Base-by-base conservation (phyloP, 2,888 invertebrate genomes). In the Tenthredo amoena region DNA sequence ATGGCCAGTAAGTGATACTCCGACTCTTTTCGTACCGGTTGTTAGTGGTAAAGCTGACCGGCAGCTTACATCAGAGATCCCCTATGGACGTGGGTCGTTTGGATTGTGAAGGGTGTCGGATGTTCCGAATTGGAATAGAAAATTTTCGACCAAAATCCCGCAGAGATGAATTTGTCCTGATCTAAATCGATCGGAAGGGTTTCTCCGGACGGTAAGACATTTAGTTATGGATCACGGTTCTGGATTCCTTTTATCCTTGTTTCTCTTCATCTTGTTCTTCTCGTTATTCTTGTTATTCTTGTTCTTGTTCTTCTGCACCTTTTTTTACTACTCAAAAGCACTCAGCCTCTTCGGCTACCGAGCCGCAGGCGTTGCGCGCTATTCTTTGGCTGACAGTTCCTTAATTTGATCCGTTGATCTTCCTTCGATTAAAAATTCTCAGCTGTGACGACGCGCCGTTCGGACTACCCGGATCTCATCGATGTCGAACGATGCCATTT, bases 401-500 rank as follows among this genome's bases (percentile, higher is more conserved):
- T 82, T 82, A 85, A 85, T 85, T 85, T 79, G 85, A 85, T 85
- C 85, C 81, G 85, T 82, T 79, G 85, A 82, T 50, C 82, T 71
- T 55, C 81, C 79, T 72, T 72, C 79, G 85, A 82, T 82, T 82
- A 85, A 85, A 58, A 85, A 55, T 58, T 26, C 10, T 62, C 9
- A 12, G 15, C 40, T 74, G 26, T 18, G 40, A 34, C 21, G 34
- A 34, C 40, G 10, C 21, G 31, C 10, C 6, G 21, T 26, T 31
- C 21, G 55, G 58, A 79, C 72, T 21, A 74, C 4, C 43, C 72
- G 72, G 72, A 74, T 74, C 72, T 43, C 72, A n/a, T 43, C 21
- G 72, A 74, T 74, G 18, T 68, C 26, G 15, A 26, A 68, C 1
- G 26, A 34, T 5, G 18, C 3, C 31, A 6, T 18, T 68, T 68